Base-by-base conservation (phyloP, 2,888 invertebrate genomes). In the Agrilus biguttatus region DNA sequence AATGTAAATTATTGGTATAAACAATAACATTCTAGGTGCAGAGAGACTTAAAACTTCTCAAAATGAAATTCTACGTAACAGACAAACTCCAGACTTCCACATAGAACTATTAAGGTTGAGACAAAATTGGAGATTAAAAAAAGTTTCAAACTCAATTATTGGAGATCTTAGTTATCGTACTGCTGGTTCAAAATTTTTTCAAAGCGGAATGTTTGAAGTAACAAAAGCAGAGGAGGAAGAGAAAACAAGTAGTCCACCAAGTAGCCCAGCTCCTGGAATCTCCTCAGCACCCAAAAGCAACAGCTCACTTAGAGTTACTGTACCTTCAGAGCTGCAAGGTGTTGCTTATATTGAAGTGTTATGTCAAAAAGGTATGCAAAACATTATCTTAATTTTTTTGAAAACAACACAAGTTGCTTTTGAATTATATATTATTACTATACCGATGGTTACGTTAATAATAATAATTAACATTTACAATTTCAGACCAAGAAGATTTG, bases 151-250 rank as follows among this genome's bases (percentile, higher is more conserved):
- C 61, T 83, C 87, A 0, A 96, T 96, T 44, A 84, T 96, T 41
- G 96, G 96, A 0, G 96, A 96, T 67, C 74, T 96, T 6, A 95
- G 95, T 62, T 96, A 95, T 60, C 76, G 91, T 47, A 92, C 93
- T 58, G 93, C 93, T 48, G 95, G 95, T 1, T 95, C 93, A 0
- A 87, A 92, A 60, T 95, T 87, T 61, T 82, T 82, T 47, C 92
- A 93, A 68, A 86, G 87, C 45, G 95, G 95, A 3, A 86, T 89
- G 55, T 93, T 95, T 72, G 93, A 95, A 72, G 93, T 95, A 1
- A 86, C 85, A 1, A 96, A 96, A 70, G 91, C 91, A 1, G 91
- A 92, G 45, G 84, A 86, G 44, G 83, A 83, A 39, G 71, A 73
- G 39, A 66, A 69, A 46, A 55, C 58, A 32, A 65, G 51, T 46